Base-by-base conservation (phyloP, 2,888 invertebrate genomes). In the Coelinius sp. region DNA sequence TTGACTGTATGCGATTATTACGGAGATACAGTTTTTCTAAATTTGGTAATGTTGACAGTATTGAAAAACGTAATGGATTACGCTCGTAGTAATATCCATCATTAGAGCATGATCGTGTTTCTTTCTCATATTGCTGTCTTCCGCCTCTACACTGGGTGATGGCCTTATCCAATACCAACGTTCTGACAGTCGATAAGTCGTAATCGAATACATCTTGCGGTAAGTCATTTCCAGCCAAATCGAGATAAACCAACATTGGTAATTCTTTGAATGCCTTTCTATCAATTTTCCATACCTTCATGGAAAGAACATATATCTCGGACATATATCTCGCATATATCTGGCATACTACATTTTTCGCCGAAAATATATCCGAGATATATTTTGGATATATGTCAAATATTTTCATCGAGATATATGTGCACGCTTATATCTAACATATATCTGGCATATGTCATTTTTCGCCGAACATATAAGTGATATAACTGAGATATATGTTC, bases 1-100 rank as follows among this genome's bases (percentile, higher is more conserved):
- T 8, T 8, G 17, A 17, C 14, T 22, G 10, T 7, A 66, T 53
- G 10, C 35, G 12, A 6, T 70, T 38, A 14, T 59, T 62, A 24
- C 71, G 41, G 0, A 77, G 41, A 10, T 71, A 67, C 6, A 76
- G 70, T 22, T 67, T 10, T 6, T 56, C 62, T n/a, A 78, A 17
- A 27, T 75, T 31, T 2, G 71, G 70, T 53, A 53, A 6, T 25
- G 1, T n/a, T 5, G 12, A 24, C 5, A 7, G 6, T 2, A 53
- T 25, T n/a, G n/a, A n/a, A n/a, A n/a, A n/a, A n/a, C n/a, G n/a
- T n/a, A n/a, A n/a, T n/a, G n/a, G n/a, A n/a, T n/a, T n/a, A n/a
- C n/a, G n/a, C 10, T 10, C n/a, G 5, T 25, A 12, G 25, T 25
- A 1, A n/a, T 25, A n/a, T 5, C 2, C 53, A 25, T 65, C 70